A percentile compares a stretch with the other conserved stretches of the same genome.
Evolutionary conservation across 2,888 invertebrate species (phyloP).

Genomic region (Caenorhabditis sp.): DNA sequence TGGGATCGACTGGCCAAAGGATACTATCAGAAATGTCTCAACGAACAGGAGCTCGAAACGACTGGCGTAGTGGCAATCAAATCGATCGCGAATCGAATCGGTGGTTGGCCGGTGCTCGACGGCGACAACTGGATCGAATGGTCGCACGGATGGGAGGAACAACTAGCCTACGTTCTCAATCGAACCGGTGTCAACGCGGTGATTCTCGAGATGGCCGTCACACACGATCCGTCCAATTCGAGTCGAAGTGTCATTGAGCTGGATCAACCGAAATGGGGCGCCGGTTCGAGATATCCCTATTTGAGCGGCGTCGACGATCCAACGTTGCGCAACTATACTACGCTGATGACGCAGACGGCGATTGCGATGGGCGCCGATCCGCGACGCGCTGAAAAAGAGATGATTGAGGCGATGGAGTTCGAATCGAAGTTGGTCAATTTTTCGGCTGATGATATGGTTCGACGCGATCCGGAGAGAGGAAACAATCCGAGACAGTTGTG

Average conservation of each 20-base stretch:
- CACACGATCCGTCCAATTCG: constrained; percentile 68
- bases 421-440: constrained; percentile 65
- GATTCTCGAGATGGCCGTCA: constrained; percentile 65
- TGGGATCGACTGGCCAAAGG: constrained; percentile 64
- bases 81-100: constrained; percentile 58
- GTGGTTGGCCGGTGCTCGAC: constrained; percentile 70
- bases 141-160: constrained; percentile 61
- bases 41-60: constrained; percentile 60
- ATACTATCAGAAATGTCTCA: constrained; percentile 66
- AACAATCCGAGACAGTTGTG: constrained; percentile 63
- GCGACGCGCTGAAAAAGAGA: constrained; percentile 51
- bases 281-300: constrained; percentile 64
- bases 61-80: constrained; percentile 53
- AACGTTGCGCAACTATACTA: constrained; percentile 65
- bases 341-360: constrained; percentile 61
- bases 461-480: constrained; percentile 63
- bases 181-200: constrained; percentile 64
- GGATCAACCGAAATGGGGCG: constrained; percentile 68
- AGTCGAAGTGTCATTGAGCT: constrained; percentile 56
- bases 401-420: constrained; percentile 64
- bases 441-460: constrained; percentile 63
- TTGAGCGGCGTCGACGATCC: constrained; percentile 61
- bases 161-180: constrained; percentile 62
- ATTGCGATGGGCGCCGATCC: constrained; percentile 56
- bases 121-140: constrained; percentile 59